These are phyloP conservation scores for Cladorhizidae sp. DNA, from an alignment of 37 sponge, comb jelly and placozoan genomes.

Conservation along the genomic window DNA sequence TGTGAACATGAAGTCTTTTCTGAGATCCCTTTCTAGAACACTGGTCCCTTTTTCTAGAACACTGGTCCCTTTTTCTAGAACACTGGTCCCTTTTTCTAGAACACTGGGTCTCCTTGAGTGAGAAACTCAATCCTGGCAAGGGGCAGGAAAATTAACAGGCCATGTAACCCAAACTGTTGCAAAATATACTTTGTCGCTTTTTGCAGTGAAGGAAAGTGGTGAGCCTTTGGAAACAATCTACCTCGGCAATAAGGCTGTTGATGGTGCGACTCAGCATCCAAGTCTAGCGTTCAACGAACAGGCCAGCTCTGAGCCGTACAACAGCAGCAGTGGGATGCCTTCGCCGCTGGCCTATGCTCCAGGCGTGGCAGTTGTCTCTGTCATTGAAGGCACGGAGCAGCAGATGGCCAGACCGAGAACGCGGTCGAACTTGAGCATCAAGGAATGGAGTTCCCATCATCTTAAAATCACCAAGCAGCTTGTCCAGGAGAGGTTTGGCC, in stretches of 20 bases:
- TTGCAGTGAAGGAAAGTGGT: too few relatives aligned
- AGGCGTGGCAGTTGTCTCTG: not conserved
- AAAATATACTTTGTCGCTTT: too few relatives aligned
- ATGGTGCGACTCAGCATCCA: not conserved
- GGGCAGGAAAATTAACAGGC: too few relatives aligned
- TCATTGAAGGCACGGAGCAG: constrained; percentile 36
- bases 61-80: too few relatives aligned
- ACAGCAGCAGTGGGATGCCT: not conserved
- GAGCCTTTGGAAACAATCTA: constrained; percentile 30
- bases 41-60: too few relatives aligned
- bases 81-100: too few relatives aligned
- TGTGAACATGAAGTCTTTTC: too few relatives aligned
- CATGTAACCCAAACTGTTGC: too few relatives aligned
- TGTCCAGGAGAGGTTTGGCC: constrained; percentile 82
- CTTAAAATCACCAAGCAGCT: constrained; percentile 76
- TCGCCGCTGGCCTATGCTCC: not conserved
- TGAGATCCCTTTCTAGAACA: too few relatives aligned
- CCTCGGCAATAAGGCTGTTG: not conserved
- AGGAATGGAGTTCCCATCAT: constrained; percentile 78
- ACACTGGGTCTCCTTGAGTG: too few relatives aligned
- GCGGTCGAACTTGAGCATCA: constrained; percentile 26
- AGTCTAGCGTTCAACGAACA: constrained; percentile 19
- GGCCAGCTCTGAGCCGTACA: not conserved
- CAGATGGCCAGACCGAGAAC: constrained; percentile 35
- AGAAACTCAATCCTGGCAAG: too few relatives aligned